Percentiles rank a stretch among this genome's conserved stretches.
Evolutionary conservation across 2,113 vertebrate genomes (phyloP).

Genomic region (Stigmatopora argus): DNA sequence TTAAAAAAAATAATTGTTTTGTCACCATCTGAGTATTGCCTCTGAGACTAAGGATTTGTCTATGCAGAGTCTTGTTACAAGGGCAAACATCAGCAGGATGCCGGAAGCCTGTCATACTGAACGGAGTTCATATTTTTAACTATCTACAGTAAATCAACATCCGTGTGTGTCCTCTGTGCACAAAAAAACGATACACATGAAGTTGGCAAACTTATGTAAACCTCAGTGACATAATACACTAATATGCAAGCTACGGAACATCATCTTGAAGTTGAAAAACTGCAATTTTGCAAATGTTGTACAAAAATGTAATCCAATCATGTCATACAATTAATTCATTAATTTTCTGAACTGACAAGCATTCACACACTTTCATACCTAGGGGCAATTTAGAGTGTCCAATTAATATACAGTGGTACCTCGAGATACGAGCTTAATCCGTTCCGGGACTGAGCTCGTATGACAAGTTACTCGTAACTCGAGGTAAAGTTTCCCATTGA

Average conservation of each 20-base stretch:
- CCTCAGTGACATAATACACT: background rate
- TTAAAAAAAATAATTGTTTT: constrained; percentile 22
- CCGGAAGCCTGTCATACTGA: constrained; percentile 41
- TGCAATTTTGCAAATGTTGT: too few species aligned
- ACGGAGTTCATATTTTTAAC: constrained; percentile 29
- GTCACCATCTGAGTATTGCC: constrained; percentile 21
- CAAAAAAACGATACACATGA: constrained; percentile 1
- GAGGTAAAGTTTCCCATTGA: too few species aligned
- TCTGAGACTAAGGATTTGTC: constrained; percentile 27
- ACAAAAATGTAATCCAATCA: too few species aligned
- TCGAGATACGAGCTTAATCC: too few species aligned
- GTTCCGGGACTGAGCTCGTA: too few species aligned
- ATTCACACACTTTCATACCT: too few species aligned
- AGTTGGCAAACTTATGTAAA: background rate
- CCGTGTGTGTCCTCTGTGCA: constrained; percentile 6
- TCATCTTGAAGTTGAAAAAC: too few species aligned
- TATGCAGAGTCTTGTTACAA: constrained; percentile 69
- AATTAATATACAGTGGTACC: too few species aligned
- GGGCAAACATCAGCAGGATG: constrained; percentile 54
- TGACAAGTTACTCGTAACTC: too few species aligned
- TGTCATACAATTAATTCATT: too few species aligned
- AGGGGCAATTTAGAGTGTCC: too few species aligned
- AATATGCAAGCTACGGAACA: background rate
- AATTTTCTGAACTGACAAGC: too few species aligned
- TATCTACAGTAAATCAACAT: constrained; percentile 23